A percentile compares a stretch with the other conserved stretches of the same genome.
Conservation (phyloP, 2,888 invertebrate species). For the Desoria tigrina region DNA sequence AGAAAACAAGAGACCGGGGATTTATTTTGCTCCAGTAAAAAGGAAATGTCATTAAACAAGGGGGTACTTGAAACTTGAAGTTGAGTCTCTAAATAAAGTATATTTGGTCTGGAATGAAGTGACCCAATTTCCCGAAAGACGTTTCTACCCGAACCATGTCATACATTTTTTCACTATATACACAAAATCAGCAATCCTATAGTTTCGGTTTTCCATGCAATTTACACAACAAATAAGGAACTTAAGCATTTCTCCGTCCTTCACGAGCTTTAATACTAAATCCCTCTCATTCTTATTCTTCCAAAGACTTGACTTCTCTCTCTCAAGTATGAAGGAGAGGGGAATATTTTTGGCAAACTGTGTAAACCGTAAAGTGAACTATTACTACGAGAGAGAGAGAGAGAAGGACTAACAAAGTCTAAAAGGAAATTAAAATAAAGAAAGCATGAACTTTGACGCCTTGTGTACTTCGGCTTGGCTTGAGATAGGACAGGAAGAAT, state of each 20-base stretch:
- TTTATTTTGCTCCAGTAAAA: too few relatives aligned
- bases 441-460: slow-evolving; percentile 16
- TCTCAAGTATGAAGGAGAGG: too few relatives aligned
- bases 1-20: too few relatives aligned
- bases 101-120: not conserved
- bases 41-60: slow-evolving; percentile 19
- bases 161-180: not conserved
- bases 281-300: slow-evolving; percentile 16
- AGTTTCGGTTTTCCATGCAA: slow-evolving; percentile 12
- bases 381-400: too few relatives aligned
- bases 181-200: too few relatives aligned
- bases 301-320: not conserved
- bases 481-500: not conserved
- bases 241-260: not conserved
- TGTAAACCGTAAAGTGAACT: too few relatives aligned
- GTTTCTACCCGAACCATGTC: not conserved
- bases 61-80: too few relatives aligned
- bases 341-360: too few relatives aligned
- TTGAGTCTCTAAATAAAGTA: too few relatives aligned
- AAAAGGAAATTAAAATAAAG: slow-evolving; percentile 18
- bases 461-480: not conserved
- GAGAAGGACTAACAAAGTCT: too few relatives aligned
- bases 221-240: slow-evolving; percentile 16
- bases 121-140: slow-evolving; percentile 8
- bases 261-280: slow-evolving; percentile 1